Base-by-base conservation (phyloP, 2,888 invertebrate species). In the Tortrix viridana region DNA sequence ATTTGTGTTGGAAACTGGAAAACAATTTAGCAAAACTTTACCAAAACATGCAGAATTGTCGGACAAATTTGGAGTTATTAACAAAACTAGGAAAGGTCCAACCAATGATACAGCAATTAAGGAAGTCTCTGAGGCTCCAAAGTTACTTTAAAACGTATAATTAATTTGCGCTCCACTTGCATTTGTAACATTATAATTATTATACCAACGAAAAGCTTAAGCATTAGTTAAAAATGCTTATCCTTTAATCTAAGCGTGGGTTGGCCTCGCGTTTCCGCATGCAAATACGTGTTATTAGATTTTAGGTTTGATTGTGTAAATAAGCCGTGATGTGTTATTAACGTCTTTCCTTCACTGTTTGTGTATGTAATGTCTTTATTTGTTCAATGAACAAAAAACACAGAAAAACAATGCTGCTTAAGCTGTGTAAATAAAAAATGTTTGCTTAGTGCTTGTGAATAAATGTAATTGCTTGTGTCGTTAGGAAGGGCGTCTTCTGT, bases 41-140 rank as follows among this genome's bases (percentile, higher is more conserved):
- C 12, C 5, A 5, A 47, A 63, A 57, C 53, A 53, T 53, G 32
- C 20, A 50, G 56, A 53, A 18, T 41, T 6, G 12, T n/a, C 41
- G 12, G 26, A 46, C 44, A 41, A 60, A 26, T 37, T 23, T 52
- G n/a, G n/a, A 9, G 52, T 56, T 62, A 54, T 55, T 23, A 55
- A 44, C 46, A 9, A 48, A 56, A 50, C 56, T 16, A 41, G 44
- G 14, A 46, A 50, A 60, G 56, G 62, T 52, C 50, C 38, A 48
- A 58, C 41, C 22, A 53, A 32, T 58, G 43, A 63, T 58, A 58
- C 32, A 53, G 48, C 38, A 63, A 58, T 63, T 63, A 58, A 41
- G 52, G 43, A 63, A 63, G 22, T 58, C 47, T 60, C 53, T 43
- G 41, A 16, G 43, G 52, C 47, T 14, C 38, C 20, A 9, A 56